Conservation (phyloP, 2,797 vertebrate species). For the Glossophaga mutica region DNA sequence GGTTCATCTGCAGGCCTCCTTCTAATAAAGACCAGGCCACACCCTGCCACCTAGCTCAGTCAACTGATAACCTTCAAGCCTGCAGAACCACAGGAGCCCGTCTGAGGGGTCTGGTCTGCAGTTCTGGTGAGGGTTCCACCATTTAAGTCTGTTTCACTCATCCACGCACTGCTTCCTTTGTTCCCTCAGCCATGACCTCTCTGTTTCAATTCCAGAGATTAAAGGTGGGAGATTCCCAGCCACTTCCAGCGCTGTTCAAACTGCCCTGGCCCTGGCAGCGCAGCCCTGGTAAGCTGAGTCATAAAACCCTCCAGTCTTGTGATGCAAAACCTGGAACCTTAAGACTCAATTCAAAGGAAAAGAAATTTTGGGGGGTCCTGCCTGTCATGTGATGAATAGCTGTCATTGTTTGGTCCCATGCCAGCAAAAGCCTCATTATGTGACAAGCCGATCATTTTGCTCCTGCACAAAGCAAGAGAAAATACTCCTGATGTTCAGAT, state of each 20-base stretch:
- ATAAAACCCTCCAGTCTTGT: not conserved
- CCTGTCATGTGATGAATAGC: slow-evolving; percentile 58
- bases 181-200: not conserved
- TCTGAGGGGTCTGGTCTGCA: slow-evolving; percentile 42
- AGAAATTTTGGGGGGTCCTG: not conserved
- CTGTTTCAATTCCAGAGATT: slow-evolving; percentile 24
- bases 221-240: slow-evolving; percentile 44
- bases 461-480: slow-evolving; percentile 30
- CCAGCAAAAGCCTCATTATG: not conserved
- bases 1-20: slow-evolving; percentile 59
- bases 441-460: slow-evolving; percentile 22
- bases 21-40: slow-evolving; percentile 69
- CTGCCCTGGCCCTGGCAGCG: not conserved
- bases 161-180: not conserved
- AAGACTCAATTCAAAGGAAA: slow-evolving; percentile 44
- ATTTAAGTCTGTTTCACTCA: slow-evolving; percentile 71
- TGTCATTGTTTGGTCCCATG: slow-evolving; percentile 40
- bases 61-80: slow-evolving; percentile 61
- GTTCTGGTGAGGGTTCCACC: slow-evolving; percentile 51
- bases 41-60: not conserved
- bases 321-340: slow-evolving; percentile 24
- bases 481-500: not conserved
- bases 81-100: slow-evolving; percentile 1
- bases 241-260: slow-evolving; percentile 27
- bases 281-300: not conserved